Base-by-base conservation (phyloP, 2,113 vertebrate genomes). In the Orycteropus afer region DNA sequence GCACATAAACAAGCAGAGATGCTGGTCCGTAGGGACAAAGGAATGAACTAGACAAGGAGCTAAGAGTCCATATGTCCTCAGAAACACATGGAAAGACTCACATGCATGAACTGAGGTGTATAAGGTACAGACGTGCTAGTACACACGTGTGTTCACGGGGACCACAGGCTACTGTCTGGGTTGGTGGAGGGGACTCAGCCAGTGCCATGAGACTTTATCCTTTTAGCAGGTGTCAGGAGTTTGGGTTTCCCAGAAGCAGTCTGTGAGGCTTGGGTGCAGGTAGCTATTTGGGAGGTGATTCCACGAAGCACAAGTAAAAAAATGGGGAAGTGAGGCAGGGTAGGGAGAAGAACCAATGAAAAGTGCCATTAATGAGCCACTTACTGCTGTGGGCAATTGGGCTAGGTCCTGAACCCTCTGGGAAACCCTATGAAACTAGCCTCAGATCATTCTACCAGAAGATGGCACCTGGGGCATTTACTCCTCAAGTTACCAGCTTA, bases 131-230 rank as follows among this genome's bases (percentile, higher is more conserved):
- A 27, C 22, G 59, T 10, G 20, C 20, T 5, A 40, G 47, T 37
- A 11, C 77, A 53, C 14, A 1, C 0, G 0, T 8, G 29, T 53
- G 37, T 23, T 55, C 61, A 9, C 0, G 20, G 61, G 25, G 13
- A n/a, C 3, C 3, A 32, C 20, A 32, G 55, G 37, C 32, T 17
- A 1, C 25, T 1, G 10, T 2, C 42, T 2, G 3, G 67, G 51
- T 34, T 18, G 27, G 67, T 0, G 9, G 45, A 23, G 37, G 34
- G 25, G 37, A 34, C 14, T 0, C 0, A 0, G 74, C 40, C 59
- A 4, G 25, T 0, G 55, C 51, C 17, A 5, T 6, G 29, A 63
- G 82, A 42, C 18, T 67, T 45, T 47, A 73, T 69, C 37, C 1
- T n/a, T 45, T 17, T 23, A 5, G n/a, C 32, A 49, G 63, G 67